These are phyloP conservation scores for Pyrgus malvae DNA, from an alignment of 2,888 invertebrate species.

Conservation along the genomic window DNA sequence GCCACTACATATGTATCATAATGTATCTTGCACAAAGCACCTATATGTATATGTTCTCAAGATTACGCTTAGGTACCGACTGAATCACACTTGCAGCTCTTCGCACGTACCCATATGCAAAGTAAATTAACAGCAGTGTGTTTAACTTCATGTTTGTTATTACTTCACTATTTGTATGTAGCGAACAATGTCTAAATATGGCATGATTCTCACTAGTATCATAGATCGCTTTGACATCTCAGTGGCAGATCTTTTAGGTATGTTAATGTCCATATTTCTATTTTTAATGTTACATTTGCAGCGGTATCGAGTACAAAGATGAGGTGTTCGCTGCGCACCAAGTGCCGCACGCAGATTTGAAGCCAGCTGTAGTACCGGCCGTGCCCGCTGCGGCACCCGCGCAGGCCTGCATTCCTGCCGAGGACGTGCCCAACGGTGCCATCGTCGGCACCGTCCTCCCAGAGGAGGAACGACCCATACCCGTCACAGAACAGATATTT, in stretches of 20 bases:
- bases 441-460: constrained; percentile 60
- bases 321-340: constrained; percentile 87
- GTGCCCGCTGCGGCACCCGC: constrained; percentile 38
- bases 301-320: constrained; percentile 90
- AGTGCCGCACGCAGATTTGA: constrained; percentile 71
- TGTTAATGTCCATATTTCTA: constrained; percentile 40
- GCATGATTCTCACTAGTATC: background rate
- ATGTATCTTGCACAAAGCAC: constrained; percentile 39
- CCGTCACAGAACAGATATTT: constrained; percentile 89
- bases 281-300: constrained; percentile 73
- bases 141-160: constrained; percentile 4
- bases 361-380: constrained; percentile 54
- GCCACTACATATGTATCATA: constrained; percentile 41
- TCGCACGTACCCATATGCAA: constrained; percentile 39
- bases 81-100: constrained; percentile 47
- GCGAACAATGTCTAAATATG: background rate
- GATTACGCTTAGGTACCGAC: constrained; percentile 43
- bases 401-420: constrained; percentile 34
- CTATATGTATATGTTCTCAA: constrained; percentile 42
- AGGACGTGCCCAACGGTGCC: constrained; percentile 62
- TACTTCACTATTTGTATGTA: background rate
- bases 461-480: constrained; percentile 81
- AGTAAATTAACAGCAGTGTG: constrained; percentile 47
- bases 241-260: constrained; percentile 38
- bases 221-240: background rate